Conservation (phyloP, 2,888 invertebrate species). For the Drosophila parthenogenetica region DNA sequence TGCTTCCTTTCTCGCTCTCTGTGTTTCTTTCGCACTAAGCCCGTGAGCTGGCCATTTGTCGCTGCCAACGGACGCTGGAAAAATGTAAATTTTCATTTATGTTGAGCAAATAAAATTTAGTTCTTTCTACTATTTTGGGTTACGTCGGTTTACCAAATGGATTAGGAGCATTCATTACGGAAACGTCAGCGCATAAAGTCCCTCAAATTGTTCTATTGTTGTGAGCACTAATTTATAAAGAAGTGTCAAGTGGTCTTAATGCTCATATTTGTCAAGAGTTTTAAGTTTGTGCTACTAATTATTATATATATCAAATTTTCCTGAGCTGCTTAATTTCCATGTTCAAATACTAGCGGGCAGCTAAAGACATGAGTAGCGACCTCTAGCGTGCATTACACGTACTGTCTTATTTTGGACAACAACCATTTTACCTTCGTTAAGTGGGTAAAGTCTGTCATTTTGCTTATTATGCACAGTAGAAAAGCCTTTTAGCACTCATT, state of each 20-base stretch:
- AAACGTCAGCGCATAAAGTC: neutral
- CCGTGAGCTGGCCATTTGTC: constrained; percentile 48
- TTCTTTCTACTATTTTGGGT: constrained; percentile 44
- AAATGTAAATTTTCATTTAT: constrained; percentile 58
- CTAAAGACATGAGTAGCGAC: neutral
- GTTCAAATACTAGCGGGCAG: neutral
- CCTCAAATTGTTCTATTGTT: neutral
- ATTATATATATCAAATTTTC: neutral
- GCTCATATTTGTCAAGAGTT: neutral
- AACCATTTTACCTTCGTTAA: constrained; percentile 12
- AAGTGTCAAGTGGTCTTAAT: neutral
- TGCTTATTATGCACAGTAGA: too few relatives aligned
- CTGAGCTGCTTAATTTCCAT: neutral
- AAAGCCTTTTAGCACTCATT: neutral
- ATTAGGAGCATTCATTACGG: constrained; percentile 36
- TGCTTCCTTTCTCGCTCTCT: neutral
- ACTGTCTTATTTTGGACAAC: neutral
- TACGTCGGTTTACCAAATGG: constrained; percentile 44
- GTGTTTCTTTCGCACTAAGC: neutral
- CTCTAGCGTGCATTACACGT: neutral
- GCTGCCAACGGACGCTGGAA: constrained; percentile 28
- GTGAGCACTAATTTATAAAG: neutral
- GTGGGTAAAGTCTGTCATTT: too few relatives aligned
- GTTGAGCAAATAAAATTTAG: constrained; percentile 41
- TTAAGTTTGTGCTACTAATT: neutral